Evolutionary conservation across 2,888 invertebrate species (phyloP), one percentile per base, ranked within the genome.

Genomic region (Lepidonotus clava): DNA sequence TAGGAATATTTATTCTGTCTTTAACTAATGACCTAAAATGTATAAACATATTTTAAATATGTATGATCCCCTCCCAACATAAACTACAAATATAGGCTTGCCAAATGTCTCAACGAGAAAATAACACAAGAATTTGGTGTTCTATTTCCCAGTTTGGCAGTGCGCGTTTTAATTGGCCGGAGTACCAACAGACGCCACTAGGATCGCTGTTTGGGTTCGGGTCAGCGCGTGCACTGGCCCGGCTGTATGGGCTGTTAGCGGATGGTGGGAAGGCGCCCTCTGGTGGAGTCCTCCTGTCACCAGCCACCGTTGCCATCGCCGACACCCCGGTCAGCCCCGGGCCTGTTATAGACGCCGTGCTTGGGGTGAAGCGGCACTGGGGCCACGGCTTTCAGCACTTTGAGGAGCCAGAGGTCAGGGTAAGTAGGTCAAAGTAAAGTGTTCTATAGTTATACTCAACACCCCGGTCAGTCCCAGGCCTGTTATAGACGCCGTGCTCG

Each of bases 151-250:
- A 80, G 80, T 51, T 80, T 80, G 80, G 80, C 28, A 51, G 80
- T 46, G 46, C 18, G 18, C 41, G 86, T 1, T 51, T 84, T 21
- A 86, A 84, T 46, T 71, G 83, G 41, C 84, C 86, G 32, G 86
- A 71, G 36, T 83, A 83, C 36, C 83, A 83, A 36, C 56, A 38
- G n/a, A 53, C 53, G 1, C 61, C 80, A 6, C 40, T 86, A 36
- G 86, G 83, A 18, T 83, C 86, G 24, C 38, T 83, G 28, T 36
- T 36, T 40, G 86, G 87, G 21, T 87, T 53, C 38, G 87, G 67
- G 5, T 46, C 86, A 5, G 83, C 86, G 21, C 36, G 83, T 21
- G 61, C 86, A 1, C 38, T 83, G 46, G 83, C 83, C 34, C 40
- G 80, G 51, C 46, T 86, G 21, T 86, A 83, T 34, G 83, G 83